Evolutionary conservation across 2,888 invertebrate genomes (phyloP).

Genomic region (Parascotia fuliginaria): DNA sequence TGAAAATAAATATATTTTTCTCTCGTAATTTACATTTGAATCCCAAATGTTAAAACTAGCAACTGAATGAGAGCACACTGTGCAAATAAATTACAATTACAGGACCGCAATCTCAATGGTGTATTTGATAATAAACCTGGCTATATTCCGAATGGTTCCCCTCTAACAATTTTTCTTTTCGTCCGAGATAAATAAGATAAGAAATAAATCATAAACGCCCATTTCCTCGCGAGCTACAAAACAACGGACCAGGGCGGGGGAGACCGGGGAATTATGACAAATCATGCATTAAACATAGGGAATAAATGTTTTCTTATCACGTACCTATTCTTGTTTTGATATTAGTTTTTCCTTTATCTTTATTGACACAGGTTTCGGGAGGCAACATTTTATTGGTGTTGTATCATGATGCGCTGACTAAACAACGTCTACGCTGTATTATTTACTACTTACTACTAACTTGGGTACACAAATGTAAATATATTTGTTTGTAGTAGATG

Average conservation of each 20-base stretch:
- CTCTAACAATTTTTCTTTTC: slow-evolving; percentile 70
- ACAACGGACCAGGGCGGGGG: slow-evolving; percentile 75
- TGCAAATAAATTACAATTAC: slow-evolving; percentile 56
- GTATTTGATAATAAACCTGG: slow-evolving; percentile 75
- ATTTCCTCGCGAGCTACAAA: slow-evolving; percentile 79
- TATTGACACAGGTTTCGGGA: slow-evolving; percentile 84
- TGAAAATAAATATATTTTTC: too few species aligned
- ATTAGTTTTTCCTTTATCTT: slow-evolving; percentile 85
- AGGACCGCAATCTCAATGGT: slow-evolving; percentile 58
- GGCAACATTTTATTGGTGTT: slow-evolving; percentile 73
- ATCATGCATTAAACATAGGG: slow-evolving; percentile 86
- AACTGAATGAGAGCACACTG: slow-evolving; percentile 17
- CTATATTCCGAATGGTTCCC: slow-evolving; percentile 65
- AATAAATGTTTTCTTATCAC: slow-evolving; percentile 87
- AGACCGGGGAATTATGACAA: slow-evolving; percentile 84
- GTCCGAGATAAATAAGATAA: slow-evolving; percentile 81
- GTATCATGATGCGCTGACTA: slow-evolving; percentile 66
- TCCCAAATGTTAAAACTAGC: slow-evolving; percentile 23
- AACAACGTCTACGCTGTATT: slow-evolving; percentile 38
- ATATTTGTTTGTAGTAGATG: slow-evolving; percentile 10
- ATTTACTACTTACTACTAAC: slow-evolving; percentile 29
- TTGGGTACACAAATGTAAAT: slow-evolving; percentile 21
- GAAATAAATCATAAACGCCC: slow-evolving; percentile 80
- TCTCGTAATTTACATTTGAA: slow-evolving; percentile 22
- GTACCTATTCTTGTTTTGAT: slow-evolving; percentile 85